Evolutionary conservation across 1,140 invertebrate species (phyloP).

Genomic region (Diabrotica undecimpunctata): DNA sequence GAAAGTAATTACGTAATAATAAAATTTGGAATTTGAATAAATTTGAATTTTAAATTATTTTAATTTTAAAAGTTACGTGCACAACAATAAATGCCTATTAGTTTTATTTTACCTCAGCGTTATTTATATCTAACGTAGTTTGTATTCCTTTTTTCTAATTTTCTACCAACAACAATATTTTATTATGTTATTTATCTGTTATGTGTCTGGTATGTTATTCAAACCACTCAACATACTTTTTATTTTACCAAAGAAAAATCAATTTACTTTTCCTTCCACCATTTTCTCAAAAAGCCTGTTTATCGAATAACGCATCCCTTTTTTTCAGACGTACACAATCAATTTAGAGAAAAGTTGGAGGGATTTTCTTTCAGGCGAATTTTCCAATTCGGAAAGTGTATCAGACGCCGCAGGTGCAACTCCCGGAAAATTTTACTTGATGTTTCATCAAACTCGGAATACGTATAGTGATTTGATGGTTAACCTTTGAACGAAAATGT

Average conservation of each 20-base stretch:
- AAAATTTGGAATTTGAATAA: no score
- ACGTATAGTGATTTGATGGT: neutral
- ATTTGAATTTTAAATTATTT: no score
- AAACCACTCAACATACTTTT: neutral
- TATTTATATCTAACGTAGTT: no score
- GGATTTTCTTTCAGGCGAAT: constrained; percentile 6
- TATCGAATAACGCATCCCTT: constrained; percentile 11
- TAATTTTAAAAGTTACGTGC: no score
- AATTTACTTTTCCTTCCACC: constrained; percentile 1
- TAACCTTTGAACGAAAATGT: neutral
- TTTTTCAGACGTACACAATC: constrained; percentile 4
- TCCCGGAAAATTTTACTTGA: constrained; percentile 16
- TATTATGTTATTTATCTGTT: no score
- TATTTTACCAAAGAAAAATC: neutral
- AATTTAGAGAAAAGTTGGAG: constrained; percentile 14
- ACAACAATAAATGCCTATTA: no score
- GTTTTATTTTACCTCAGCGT: no score
- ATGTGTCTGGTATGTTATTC: neutral
- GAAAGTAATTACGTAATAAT: no score
- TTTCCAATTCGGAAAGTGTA: constrained; percentile 11
- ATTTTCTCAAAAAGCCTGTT: neutral
- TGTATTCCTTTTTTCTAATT: no score
- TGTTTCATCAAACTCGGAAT: constrained; percentile 12
- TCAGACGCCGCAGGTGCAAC: constrained; percentile 14
- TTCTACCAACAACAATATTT: no score